phyloP scores from a whole-genome alignment of 2,113 vertebrate species.

The Natator depressus region DNA sequence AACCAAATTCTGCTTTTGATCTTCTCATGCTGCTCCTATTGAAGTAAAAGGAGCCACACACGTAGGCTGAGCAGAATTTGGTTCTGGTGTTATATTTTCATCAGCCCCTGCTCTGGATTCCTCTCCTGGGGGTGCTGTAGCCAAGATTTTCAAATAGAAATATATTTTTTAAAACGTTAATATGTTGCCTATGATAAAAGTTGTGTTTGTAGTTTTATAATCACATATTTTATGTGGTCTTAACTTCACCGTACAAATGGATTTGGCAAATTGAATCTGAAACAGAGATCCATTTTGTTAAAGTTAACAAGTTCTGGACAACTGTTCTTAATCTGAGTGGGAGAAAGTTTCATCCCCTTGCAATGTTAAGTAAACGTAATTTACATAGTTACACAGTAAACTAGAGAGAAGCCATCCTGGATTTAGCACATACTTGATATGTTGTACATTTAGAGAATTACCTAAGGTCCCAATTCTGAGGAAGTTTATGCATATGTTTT shows the following conservation, averaged over 20 bases:
- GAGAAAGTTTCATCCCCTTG: neutral
- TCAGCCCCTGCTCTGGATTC: neutral
- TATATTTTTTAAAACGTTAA: neutral
- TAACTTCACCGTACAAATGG: neutral
- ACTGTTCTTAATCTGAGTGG: neutral
- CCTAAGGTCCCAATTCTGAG: neutral
- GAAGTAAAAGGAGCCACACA: neutral
- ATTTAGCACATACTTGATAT: slow-evolving; percentile 66
- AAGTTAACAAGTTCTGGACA: neutral
- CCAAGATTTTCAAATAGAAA: neutral
- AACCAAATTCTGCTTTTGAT: neutral
- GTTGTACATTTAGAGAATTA: slow-evolving; percentile 34
- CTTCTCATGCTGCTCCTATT: neutral
- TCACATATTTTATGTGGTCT: neutral
- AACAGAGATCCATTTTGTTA: neutral
- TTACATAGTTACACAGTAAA: neutral
- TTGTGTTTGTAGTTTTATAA: neutral
- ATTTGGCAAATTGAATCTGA: neutral
- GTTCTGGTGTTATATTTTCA: neutral
- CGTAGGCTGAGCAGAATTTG: neutral
- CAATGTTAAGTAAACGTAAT: neutral
- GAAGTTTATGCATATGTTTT: neutral
- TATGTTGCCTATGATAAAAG: neutral
- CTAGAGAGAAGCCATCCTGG: slow-evolving; percentile 72
- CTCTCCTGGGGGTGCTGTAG: neutral